Percentiles rank a stretch among this genome's conserved stretches.
phyloP scores from a whole-genome alignment of 2,797 vertebrate species.

The Steatocranus sp. region DNA sequence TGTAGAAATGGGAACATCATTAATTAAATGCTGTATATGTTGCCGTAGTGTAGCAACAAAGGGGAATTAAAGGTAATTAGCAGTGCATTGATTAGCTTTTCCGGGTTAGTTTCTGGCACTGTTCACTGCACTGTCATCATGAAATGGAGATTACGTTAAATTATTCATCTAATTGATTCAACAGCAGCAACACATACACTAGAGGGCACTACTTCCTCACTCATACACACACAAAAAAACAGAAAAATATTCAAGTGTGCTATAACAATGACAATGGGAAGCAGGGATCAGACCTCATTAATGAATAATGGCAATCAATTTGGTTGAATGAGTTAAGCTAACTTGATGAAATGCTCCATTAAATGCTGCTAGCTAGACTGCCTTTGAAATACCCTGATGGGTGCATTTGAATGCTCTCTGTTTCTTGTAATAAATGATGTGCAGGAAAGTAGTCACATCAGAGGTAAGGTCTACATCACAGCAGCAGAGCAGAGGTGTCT shows the following conservation, averaged over 20 bases:
- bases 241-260: not conserved
- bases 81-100: not conserved
- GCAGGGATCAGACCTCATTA: slow-evolving; percentile 13
- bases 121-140: not conserved
- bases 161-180: not conserved
- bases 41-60: not conserved
- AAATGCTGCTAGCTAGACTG: not conserved
- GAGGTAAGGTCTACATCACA: not conserved
- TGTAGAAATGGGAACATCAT: not conserved
- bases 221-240: not conserved
- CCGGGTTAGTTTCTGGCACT: not conserved
- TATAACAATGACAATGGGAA: slow-evolving; percentile 13
- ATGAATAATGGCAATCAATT: slow-evolving; percentile 40
- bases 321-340: slow-evolving; percentile 13
- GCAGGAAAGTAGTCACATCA: not conserved
- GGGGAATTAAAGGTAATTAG: not conserved
- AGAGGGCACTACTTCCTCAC: slow-evolving; percentile 49
- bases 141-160: not conserved
- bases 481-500: not conserved
- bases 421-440: not conserved
- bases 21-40: not conserved
- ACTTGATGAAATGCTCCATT: slow-evolving; percentile 24
- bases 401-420: not conserved
- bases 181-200: slow-evolving; percentile 18
- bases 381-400: not conserved